Percentiles rank a stretch among this genome's conserved stretches.
These are phyloP conservation scores for Triplophysa tibetana DNA, from an alignment of 2,113 vertebrate genomes.

Conservation along the genomic window DNA sequence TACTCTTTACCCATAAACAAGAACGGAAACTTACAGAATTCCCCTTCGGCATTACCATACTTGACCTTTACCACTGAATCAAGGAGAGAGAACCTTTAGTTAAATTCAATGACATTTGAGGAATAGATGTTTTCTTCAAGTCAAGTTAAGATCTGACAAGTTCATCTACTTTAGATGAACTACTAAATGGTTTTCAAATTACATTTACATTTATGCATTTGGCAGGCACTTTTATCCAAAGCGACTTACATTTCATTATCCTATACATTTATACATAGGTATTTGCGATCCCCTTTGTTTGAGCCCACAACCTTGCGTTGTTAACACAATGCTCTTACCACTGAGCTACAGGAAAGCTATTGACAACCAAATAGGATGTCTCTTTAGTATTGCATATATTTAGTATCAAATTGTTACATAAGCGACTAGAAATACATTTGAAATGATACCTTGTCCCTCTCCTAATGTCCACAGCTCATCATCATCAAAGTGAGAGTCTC, in stretches of 20 bases:
- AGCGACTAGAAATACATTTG: neutral
- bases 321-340: no score
- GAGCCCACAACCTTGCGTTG: no score
- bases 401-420: neutral
- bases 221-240: no score
- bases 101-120: neutral
- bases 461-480: slow-evolving; percentile 98
- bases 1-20: slow-evolving; percentile 92
- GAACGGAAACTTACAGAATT: slow-evolving; percentile 98
- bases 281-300: no score
- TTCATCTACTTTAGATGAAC: no score
- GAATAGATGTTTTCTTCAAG: neutral
- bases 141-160: neutral
- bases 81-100: neutral
- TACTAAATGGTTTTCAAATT: neutral
- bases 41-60: slow-evolving; percentile 93
- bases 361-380: no score
- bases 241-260: no score
- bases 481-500: slow-evolving; percentile 98
- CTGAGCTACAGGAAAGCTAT: no score
- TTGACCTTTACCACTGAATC: slow-evolving; percentile 91
- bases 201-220: no score
- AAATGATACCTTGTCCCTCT: slow-evolving; percentile 88
- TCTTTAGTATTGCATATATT: neutral
- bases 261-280: no score